Evolutionary conservation across 1,140 invertebrate genomes (phyloP), one percentile per base, ranked within the genome.

Genomic region (Cylas formicarius): DNA sequence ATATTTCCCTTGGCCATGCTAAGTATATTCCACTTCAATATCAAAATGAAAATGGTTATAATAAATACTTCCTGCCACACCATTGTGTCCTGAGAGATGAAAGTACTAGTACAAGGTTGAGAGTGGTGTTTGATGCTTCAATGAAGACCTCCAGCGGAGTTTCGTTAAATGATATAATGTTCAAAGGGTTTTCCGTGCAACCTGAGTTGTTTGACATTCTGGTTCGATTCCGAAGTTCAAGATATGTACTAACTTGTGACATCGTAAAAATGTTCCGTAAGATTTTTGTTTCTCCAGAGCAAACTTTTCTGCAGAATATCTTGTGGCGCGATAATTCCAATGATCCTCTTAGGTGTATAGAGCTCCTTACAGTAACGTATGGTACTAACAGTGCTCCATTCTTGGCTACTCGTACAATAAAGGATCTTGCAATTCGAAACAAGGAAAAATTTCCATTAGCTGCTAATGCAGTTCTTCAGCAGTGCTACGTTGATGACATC

Each of bases 101-200:
- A 18, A 56, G 36, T 54, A 21, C 26, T 22, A 57, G 45, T 53
- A 71, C 51, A 52, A 71, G 58, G 41, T 24, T 60, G 14, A 27
- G 57, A n/a, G 52, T 48, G 2, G 53, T 57, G 11, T 65, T 67
- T 32, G 63, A 67, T 42, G 61, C 52, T 0, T 66, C 62, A 1
- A 47, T 53, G 49, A 14, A 49, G 49, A 7, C 44, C 34, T 21
- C 57, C 58, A 11, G 55, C 58, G 3, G 63, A 52, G 41, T 29
- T 59, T 64, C 10, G 29, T 55, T 29, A 50, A 64, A 49, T 36
- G 65, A 29, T 53, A 58, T 8, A 11, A 39, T 2, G 43, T 54
- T 19, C 46, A 58, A 35, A 26, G 28, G 7, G 58, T 48, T 50
- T 28, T 26, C 27, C 16, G 46, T 48, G 24, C 46, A 48, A 21